These are phyloP conservation scores for Andrena bicolor DNA, from an alignment of 2,888 invertebrate genomes.

Conservation along the genomic window DNA sequence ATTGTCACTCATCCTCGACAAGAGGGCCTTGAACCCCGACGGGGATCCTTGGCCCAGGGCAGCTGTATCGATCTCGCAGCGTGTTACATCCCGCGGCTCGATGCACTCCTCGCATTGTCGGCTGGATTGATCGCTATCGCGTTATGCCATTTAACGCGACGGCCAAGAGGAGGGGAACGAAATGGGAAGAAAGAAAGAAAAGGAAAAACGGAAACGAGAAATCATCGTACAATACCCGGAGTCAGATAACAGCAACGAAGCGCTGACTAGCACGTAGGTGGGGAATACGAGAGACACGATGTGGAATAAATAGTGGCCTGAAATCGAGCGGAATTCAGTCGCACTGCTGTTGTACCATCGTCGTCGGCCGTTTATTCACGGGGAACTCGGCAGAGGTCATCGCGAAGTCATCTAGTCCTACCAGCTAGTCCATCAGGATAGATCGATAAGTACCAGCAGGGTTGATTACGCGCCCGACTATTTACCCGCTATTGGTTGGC, in stretches of 20 bases:
- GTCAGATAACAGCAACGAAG: constrained; percentile 69
- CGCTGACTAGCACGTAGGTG: constrained; percentile 72
- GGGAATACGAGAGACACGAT: constrained; percentile 75
- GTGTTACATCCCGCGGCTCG: constrained; percentile 20
- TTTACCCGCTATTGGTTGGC: neutral
- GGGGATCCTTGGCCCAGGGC: constrained; percentile 33
- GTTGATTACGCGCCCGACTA: constrained; percentile 2
- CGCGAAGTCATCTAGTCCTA: constrained; percentile 25
- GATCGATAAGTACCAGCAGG: constrained; percentile 41
- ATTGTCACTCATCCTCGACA: constrained; percentile 6
- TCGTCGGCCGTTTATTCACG: constrained; percentile 54
- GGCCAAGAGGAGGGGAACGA: neutral
- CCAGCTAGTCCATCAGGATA: constrained; percentile 10
- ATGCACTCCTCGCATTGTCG: constrained; percentile 36
- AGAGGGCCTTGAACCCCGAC: constrained; percentile 23
- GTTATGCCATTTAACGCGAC: constrained; percentile 27
- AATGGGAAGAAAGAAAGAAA: constrained; percentile 19
- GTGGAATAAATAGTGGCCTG: constrained; percentile 80
- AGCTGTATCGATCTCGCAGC: constrained; percentile 44
- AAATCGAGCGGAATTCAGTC: constrained; percentile 80
- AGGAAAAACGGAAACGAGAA: constrained; percentile 67
- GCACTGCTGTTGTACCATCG: constrained; percentile 68
- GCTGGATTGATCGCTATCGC: constrained; percentile 26
- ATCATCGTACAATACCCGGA: constrained; percentile 71
- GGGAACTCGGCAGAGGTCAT: constrained; percentile 32